Evolutionary conservation across 1,140 invertebrate species (phyloP), one percentile per base, ranked within the genome.

Genomic region (Bradysia coprophila): DNA sequence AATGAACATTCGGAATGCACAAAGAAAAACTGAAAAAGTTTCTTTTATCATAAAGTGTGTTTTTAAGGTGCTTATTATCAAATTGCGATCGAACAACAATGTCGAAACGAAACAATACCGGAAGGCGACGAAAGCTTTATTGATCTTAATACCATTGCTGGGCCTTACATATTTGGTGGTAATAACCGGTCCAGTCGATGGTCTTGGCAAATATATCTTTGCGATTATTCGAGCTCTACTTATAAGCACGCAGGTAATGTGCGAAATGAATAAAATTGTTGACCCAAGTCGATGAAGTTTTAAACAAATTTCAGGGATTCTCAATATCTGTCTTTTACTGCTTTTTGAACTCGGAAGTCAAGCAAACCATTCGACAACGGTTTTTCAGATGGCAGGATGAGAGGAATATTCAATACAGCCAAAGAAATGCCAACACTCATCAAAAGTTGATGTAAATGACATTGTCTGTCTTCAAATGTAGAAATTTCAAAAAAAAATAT

Each of bases 271-370:
- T 18, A 13, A n/a, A 40, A 40, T 4, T 9, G 6, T 10, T 8
- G 15, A 20, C 4, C 10, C 6, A 9, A 21, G 16, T 40, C 16
- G 11, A n/a, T 20, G 38, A 20, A 9, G 10, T 40, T 6, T n/a
- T 40, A 20, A 13, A 40, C 8, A 6, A 15, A n/a, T 15, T 42
- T 0, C 8, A 60, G 58, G 88, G 87, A 44, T 80, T 90, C 53
- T 76, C 77, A 22, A 84, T 91, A 40, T 81, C 85, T 21, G 57
- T 92, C 18, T 81, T 91, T 59, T 92, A 90, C 64, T 91, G 89
- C 63, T 92, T 92, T 62, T 69, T 91, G 45, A 93, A 92, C 65
- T 84, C 80, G 1, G 89, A 93, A 64, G 90, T 95, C 11, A 77
- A 85, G 41, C 84, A 83, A 52, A 77, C 84, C 0, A 62, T 91